Percentiles rank a stretch among this genome's conserved stretches.
Evolutionary conservation across 2,888 invertebrate species (phyloP).

Genomic region (Myopa testacea): DNA sequence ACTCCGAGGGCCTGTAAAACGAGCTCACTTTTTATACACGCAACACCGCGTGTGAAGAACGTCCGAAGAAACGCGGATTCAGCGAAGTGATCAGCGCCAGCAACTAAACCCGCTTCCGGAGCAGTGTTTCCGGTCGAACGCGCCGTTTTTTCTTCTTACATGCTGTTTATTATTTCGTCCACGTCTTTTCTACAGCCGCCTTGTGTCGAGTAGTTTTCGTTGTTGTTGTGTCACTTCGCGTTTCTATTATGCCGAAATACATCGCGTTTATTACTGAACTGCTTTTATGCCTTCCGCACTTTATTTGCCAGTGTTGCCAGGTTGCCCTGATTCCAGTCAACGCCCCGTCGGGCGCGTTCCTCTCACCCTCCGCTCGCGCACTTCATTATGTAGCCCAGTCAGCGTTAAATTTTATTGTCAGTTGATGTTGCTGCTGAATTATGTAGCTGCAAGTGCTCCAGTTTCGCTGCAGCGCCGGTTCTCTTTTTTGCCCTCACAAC

Average conservation of each 20-base stretch:
- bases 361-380: slow-evolving; percentile 24
- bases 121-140: background rate
- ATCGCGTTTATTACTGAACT: background rate
- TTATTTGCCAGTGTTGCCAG: slow-evolving; percentile 1
- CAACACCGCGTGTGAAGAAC: background rate
- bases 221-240: background rate
- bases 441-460: slow-evolving; percentile 54
- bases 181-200: too few species aligned
- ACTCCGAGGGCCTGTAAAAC: slow-evolving; percentile 4
- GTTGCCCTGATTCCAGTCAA: background rate
- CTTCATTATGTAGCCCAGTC: slow-evolving; percentile 64
- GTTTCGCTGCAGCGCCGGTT: slow-evolving; percentile 24
- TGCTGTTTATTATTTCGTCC: too few species aligned
- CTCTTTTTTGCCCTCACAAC: background rate
- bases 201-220: background rate
- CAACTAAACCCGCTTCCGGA: background rate
- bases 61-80: background rate
- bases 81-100: too few species aligned
- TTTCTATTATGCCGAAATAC: background rate
- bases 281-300: background rate
- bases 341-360: background rate
- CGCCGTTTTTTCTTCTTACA: background rate
- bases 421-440: slow-evolving; percentile 65
- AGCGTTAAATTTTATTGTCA: slow-evolving; percentile 68
- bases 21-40: too few species aligned